Percentiles rank a stretch among this genome's conserved stretches.
phyloP scores from a whole-genome alignment of 1,140 invertebrate species.

The Druon quercuslanigerum region DNA sequence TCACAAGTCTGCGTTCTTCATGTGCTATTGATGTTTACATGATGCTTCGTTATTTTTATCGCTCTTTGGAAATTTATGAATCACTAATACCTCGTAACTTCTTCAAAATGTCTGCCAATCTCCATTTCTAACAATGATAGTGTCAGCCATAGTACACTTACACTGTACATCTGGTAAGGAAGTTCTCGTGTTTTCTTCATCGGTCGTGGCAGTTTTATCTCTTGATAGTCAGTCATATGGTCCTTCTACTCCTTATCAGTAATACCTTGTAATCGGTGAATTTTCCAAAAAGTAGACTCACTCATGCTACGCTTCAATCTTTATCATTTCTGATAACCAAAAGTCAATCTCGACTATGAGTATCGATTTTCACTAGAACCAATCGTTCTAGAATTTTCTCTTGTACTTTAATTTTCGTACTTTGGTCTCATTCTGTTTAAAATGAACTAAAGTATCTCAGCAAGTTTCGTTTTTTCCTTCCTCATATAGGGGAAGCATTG shows the following conservation, averaged over 20 bases:
- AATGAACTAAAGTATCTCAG: not conserved
- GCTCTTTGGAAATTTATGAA: not conserved
- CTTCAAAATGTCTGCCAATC: not conserved
- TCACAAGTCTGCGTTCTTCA: not conserved
- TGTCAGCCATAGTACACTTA: not conserved
- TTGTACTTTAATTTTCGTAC: not conserved
- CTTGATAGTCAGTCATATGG: not conserved
- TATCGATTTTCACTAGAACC: not conserved
- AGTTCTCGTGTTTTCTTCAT: not conserved
- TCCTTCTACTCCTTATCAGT: slow-evolving; percentile 2
- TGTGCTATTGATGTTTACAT: not conserved
- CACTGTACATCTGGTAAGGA: not conserved
- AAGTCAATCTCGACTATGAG: not conserved
- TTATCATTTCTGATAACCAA: slow-evolving; percentile 21
- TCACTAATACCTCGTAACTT: not conserved
- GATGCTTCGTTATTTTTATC: not conserved
- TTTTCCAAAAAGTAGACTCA: not conserved
- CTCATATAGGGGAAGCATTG: not conserved
- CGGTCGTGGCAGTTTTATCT: not conserved
- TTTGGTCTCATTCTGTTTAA: not conserved
- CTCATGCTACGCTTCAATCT: slow-evolving; percentile 10
- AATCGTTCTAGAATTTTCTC: not conserved
- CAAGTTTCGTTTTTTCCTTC: not conserved
- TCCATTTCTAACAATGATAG: not conserved
- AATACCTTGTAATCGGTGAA: not conserved